phyloP scores from a whole-genome alignment of 2,113 vertebrate genomes.

The Condylura cristata region DNA sequence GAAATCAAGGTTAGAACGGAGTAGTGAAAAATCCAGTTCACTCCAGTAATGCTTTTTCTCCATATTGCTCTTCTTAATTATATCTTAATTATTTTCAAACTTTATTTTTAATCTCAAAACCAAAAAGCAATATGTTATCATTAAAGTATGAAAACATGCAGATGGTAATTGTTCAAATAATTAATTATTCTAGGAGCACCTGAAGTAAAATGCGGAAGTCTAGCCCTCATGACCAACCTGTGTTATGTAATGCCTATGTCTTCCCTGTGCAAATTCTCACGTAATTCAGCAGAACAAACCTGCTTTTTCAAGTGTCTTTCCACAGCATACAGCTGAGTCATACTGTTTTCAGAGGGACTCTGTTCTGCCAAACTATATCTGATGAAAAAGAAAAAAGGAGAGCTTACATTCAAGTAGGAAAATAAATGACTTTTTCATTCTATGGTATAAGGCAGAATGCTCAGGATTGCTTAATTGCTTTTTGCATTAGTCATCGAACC shows the following conservation, averaged over 20 bases:
- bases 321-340: conserved; percentile 50
- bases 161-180: not conserved
- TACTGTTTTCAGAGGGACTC: conserved; percentile 56
- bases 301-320: conserved; percentile 44
- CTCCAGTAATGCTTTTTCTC: not conserved
- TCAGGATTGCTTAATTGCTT: conserved; percentile 54
- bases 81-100: not conserved
- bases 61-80: not conserved
- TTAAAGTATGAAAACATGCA: conserved; percentile 13
- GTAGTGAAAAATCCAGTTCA: not conserved
- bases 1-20: not conserved
- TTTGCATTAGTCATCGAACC: not conserved
- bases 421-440: conserved; percentile 59
- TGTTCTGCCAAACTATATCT: conserved; percentile 14
- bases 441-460: conserved; percentile 40
- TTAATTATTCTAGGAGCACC: not conserved
- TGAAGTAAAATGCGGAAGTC: conserved; percentile 34
- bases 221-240: not conserved
- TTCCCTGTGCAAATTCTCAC: conserved; percentile 7
- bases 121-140: not conserved
- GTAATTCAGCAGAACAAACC: conserved; percentile 34
- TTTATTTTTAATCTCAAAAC: conserved; percentile 22
- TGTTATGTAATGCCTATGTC: conserved; percentile 19
- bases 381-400: conserved; percentile 55
- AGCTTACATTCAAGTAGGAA: conserved; percentile 33